A percentile compares a stretch with the other conserved stretches of the same genome.
Conservation (phyloP, 2,113 vertebrate genomes). For the Hemiprocne comata region DNA sequence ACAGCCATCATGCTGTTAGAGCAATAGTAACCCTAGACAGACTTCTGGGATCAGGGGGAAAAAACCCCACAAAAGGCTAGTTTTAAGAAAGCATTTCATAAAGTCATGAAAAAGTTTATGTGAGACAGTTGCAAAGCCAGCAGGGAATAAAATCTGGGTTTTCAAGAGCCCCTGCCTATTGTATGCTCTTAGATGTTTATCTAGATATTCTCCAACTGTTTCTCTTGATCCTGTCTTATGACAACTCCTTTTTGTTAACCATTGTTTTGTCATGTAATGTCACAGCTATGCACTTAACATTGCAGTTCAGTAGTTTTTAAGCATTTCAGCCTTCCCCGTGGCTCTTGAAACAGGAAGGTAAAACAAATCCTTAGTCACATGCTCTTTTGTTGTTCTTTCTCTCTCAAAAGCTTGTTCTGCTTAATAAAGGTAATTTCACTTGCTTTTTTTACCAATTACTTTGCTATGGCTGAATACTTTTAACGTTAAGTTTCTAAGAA, state of each 20-base stretch:
- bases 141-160: not conserved
- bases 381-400: not conserved
- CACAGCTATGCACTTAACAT: not conserved
- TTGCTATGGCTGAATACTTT: not conserved
- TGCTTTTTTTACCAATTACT: not conserved
- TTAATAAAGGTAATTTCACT: not conserved
- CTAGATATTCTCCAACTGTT: not conserved
- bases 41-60: not conserved
- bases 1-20: not conserved
- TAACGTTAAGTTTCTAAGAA: not conserved
- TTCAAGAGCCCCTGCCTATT: not conserved
- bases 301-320: not conserved
- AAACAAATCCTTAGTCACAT: not conserved
- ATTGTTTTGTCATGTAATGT: not conserved
- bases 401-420: not conserved
- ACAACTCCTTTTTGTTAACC: not conserved
- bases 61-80: too few relatives aligned
- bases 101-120: not conserved
- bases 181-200: not conserved
- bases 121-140: not conserved
- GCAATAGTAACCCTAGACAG: not conserved
- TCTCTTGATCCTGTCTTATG: not conserved
- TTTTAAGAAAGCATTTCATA: not conserved
- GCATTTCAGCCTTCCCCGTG: not conserved
- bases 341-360: not conserved